Evolutionary conservation across 2,797 vertebrate species (phyloP).

Genomic region (Paguma larvata): DNA sequence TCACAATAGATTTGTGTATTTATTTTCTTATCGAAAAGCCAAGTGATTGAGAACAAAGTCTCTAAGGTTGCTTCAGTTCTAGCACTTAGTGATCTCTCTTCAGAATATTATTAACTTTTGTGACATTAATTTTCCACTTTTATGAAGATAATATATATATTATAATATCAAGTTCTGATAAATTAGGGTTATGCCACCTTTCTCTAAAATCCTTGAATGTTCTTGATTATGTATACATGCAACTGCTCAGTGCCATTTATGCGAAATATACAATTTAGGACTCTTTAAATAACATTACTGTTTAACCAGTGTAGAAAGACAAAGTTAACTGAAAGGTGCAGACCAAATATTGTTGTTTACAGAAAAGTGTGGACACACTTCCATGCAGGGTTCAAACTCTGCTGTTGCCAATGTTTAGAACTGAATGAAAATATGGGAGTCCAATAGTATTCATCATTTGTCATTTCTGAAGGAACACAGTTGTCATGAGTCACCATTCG

Average conservation of each 20-base stretch:
- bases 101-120: background rate
- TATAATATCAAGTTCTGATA: background rate
- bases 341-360: background rate
- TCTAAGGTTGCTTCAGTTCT: background rate
- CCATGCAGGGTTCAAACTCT: background rate
- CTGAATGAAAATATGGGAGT: background rate
- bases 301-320: background rate
- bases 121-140: conserved; percentile 15
- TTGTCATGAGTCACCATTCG: conserved; percentile 50
- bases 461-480: conserved; percentile 34
- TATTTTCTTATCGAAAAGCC: background rate
- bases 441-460: background rate
- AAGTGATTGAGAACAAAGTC: background rate
- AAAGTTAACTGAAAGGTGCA: background rate
- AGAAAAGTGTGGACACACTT: background rate
- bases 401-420: background rate
- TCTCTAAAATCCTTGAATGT: background rate
- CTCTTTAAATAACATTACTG: background rate
- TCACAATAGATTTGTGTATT: conserved; percentile 19
- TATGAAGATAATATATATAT: background rate
- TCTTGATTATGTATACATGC: background rate
- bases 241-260: background rate
- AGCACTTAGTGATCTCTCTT: conserved; percentile 13
- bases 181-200: background rate
- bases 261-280: background rate